Base-by-base conservation (phyloP, 35 echinoderm and acorn worm species). In the Strongylocentrotus purpuratus region DNA sequence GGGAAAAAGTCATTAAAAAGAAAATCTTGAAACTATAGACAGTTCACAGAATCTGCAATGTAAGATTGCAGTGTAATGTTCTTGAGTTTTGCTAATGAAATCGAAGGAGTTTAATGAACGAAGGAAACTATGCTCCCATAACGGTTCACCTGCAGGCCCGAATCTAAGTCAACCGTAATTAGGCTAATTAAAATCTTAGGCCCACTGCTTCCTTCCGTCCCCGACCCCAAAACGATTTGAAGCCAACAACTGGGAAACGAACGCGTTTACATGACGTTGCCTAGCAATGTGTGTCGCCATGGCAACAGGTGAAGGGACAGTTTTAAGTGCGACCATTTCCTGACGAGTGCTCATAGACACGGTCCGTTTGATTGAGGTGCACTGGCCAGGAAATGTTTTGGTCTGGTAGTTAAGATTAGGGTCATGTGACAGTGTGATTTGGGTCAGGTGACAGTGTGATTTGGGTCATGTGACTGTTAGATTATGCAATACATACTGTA, bases 251-350 rank as follows among this genome's bases (percentile, higher is more conserved):
- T 22, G 28, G 6, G 65, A 78, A 31, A 22, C 65, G 28, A 28
- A 18, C 2, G 33, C 14, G 33, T 46, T 45, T 89, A 28, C 12
- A 41, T 45, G 87, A 9, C 20, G 33, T 89, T 41, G 33, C 87
- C 25, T 89, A 89, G 87, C 87, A 89, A 89, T 32, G 33, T 11
- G 4, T 46, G 33, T 89, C 32, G 87, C 33, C 9, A 10, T 89
- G 87, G 33, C 87, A 89, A 89, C 87, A 89, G 9, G 18, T 89
- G 87, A n/a, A 31, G 87, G 33, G 45, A 89, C 87, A 89, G 87
- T 18, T 89, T 33, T 33, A 89, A 45, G 87, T 89, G 33, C 33
- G 33, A 6, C 87, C 87, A 10, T 78, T 78, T 78, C 65, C 65
- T 78, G 65, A 78, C 4, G 65, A 78, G 7, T 78, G 65, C 65